phyloP scores from a whole-genome alignment of 2,888 invertebrate species.

The Pocota personata region DNA sequence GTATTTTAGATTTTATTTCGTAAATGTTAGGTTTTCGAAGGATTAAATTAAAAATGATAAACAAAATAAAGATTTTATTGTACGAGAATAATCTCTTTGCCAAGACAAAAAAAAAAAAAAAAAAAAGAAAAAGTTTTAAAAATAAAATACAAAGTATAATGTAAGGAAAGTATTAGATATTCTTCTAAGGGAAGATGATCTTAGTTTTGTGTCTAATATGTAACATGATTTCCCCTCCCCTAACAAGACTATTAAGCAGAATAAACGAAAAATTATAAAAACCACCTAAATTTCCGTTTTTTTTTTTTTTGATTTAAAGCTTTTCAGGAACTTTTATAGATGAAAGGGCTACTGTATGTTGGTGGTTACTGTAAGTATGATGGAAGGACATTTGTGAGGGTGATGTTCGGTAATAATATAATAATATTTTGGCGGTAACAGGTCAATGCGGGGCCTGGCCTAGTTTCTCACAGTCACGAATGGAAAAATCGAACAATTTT shows the following conservation, averaged over 20 bases:
- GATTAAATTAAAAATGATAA: slow-evolving; percentile 32
- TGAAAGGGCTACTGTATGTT: no score
- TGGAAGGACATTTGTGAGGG: no score
- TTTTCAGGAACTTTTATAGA: neutral
- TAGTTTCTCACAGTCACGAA: no score
- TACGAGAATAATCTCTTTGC: slow-evolving; percentile 51
- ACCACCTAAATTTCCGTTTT: neutral
- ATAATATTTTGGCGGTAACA: no score
- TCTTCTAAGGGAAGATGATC: slow-evolving; percentile 53
- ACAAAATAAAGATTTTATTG: slow-evolving; percentile 33
- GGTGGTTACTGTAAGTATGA: no score
- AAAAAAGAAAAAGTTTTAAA: no score
- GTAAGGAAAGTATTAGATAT: slow-evolving; percentile 61
- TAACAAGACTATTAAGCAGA: slow-evolving; percentile 63
- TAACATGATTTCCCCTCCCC: slow-evolving; percentile 26
- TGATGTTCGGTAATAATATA: no score
- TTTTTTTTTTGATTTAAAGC: neutral
- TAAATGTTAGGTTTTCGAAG: slow-evolving; percentile 69
- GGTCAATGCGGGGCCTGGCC: no score
- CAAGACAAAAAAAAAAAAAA: slow-evolving; percentile 60
- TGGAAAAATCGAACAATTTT: no score
- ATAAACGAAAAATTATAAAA: slow-evolving; percentile 68
- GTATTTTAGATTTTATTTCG: slow-evolving; percentile 71
- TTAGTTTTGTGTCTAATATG: slow-evolving; percentile 60
- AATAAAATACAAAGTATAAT: slow-evolving; percentile 46